These are phyloP conservation scores for Tragelaphus strepsiceros DNA, from an alignment of 2,113 vertebrate species.

Conservation along the genomic window DNA sequence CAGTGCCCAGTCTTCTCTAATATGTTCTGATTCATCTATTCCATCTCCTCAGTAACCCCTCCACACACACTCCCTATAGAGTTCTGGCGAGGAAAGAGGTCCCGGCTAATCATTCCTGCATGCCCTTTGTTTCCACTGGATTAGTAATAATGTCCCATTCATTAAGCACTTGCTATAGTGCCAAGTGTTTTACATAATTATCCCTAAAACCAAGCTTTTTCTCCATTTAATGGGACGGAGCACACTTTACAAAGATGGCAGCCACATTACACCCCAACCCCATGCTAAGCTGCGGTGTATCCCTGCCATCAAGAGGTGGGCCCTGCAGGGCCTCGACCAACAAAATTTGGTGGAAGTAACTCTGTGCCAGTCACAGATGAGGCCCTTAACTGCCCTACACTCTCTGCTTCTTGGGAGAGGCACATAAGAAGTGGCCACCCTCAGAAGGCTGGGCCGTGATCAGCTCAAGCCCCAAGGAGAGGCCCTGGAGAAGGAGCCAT, in stretches of 20 bases:
- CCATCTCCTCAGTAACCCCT: not conserved
- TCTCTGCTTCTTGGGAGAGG: not conserved
- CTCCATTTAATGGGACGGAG: not conserved
- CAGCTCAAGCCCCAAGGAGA: no score
- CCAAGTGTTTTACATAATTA: not conserved
- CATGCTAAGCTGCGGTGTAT: not conserved
- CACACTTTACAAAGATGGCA: not conserved
- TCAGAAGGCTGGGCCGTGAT: not conserved
- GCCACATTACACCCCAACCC: no score
- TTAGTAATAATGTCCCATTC: not conserved
- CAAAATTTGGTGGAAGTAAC: not conserved
- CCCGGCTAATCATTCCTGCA: not conserved
- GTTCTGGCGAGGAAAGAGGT: not conserved
- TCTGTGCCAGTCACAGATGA: not conserved
- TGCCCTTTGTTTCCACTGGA: not conserved
- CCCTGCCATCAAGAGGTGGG: not conserved
- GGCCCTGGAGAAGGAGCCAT: no score
- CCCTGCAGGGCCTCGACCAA: not conserved
- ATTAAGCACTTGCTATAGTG: not conserved
- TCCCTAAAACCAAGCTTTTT: not conserved
- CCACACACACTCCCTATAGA: not conserved
- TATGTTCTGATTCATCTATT: not conserved
- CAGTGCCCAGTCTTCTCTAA: not conserved
- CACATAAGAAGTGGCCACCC: not conserved
- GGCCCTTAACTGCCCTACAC: not conserved